phyloP scores from a whole-genome alignment of 1,140 invertebrate species.

The Plectrocnemia conspersa region DNA sequence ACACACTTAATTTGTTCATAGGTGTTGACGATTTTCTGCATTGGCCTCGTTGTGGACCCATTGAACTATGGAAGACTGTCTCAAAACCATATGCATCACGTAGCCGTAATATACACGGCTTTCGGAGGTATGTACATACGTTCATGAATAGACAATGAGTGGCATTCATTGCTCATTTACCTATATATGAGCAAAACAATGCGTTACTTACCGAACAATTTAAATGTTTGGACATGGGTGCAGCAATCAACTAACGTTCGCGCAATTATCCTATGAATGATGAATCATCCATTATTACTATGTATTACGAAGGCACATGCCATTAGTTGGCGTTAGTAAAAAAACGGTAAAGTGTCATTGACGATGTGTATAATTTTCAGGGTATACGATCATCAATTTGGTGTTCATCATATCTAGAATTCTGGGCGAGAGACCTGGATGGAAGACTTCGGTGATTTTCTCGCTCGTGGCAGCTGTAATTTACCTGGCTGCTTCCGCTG shows the following conservation, averaged over 20 bases:
- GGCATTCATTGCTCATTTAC: too few relatives aligned
- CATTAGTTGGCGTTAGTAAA: too few relatives aligned
- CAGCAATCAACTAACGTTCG: too few relatives aligned
- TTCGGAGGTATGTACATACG: conserved; percentile 42
- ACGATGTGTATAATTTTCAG: too few relatives aligned
- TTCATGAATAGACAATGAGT: too few relatives aligned
- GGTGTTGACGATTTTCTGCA: conserved; percentile 49
- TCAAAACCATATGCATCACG: conserved; percentile 50
- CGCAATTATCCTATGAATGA: too few relatives aligned
- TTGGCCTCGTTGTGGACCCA: conserved; percentile 54
- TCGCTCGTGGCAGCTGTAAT: conserved; percentile 56
- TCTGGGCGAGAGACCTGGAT: conserved; percentile 61
- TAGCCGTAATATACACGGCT: conserved; percentile 54
- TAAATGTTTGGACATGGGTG: too few relatives aligned
- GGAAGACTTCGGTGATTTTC: conserved; percentile 59
- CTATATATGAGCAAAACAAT: too few relatives aligned
- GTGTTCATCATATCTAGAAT: conserved; percentile 57
- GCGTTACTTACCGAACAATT: too few relatives aligned
- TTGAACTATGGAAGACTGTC: conserved; percentile 46
- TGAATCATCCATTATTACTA: too few relatives aligned
- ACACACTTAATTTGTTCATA: conserved; percentile 36
- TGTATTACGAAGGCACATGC: too few relatives aligned
- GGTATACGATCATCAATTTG: conserved; percentile 60
- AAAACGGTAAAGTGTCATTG: too few relatives aligned
- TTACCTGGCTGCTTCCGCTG: conserved; percentile 58